Evolutionary conservation across 2,797 vertebrate species (phyloP), one percentile per base, ranked within the genome.

Genomic region (Sebastes diaconus): DNA sequence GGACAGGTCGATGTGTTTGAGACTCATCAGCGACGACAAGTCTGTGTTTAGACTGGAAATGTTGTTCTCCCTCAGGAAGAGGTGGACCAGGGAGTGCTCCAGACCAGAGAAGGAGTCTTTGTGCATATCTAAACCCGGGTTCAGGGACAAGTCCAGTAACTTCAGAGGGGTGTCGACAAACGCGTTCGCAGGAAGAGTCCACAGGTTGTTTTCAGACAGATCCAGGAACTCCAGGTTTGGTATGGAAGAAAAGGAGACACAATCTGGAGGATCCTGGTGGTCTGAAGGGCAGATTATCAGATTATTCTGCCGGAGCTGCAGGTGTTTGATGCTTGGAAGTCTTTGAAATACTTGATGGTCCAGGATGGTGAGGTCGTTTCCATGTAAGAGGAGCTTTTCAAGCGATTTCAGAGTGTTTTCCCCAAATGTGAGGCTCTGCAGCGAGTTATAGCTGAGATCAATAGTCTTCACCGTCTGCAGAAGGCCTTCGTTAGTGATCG

Each of bases 61-160:
- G 60, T 94, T 94, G 11, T 97, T 98, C n/a, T 96, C 96, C 42
- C 94, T 95, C 59, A 99, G 86, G 11, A 95, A 89, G 42, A 99
- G 95, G 27, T 96, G 93, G 79, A 95, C 94, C 69, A 99, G 92
- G 39, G 97, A 97, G 6, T 80, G 77, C 84, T 99, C 97, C 4
- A 99, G 94, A 55, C 97, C 97, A 0, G 87, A 92, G 67, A 99
- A 74, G 8, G 97, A 95, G n/a, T 96, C 90, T 0, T 75, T 65
- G 68, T 96, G 90, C 80, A 99, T 89, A 32, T 95, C 88, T 65
- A 99, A 57, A 2, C 97, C 96, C 0, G 95, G 94, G 66, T 99
- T 99, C 78, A 93, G 77, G n/a, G 98, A 98, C 34, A 99, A 79
- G 84, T 99, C 97, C 81, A 99, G 90, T 1, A 95, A 85, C 3